phyloP scores from a whole-genome alignment of 2,797 vertebrate genomes.

The Luscinia luscinia region DNA sequence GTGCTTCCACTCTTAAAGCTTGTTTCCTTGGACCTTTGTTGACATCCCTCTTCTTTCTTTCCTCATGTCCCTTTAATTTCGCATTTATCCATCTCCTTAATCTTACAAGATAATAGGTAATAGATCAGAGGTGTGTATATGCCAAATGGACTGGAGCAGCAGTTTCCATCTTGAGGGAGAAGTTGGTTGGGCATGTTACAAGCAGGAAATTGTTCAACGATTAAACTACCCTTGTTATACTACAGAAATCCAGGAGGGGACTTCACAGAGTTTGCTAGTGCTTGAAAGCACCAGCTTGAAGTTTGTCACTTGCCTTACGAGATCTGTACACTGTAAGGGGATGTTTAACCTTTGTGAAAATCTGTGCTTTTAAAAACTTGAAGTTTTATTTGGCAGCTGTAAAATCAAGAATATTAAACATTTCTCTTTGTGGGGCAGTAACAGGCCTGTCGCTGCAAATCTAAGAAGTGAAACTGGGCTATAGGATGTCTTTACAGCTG shows the following conservation, averaged over 20 bases:
- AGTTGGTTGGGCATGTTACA: accelerated
- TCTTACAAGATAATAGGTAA: neutral
- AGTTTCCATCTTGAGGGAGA: neutral
- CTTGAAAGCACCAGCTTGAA: neutral
- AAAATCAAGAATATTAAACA: neutral
- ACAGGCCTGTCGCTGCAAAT: neutral
- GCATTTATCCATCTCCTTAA: accelerated
- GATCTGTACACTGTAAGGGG: accelerated
- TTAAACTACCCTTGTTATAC: neutral
- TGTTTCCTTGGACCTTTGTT: neutral
- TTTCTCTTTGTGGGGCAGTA: neutral
- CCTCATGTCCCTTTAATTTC: neutral
- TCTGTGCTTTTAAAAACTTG: neutral
- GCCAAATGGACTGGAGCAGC: neutral
- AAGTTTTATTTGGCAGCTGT: neutral
- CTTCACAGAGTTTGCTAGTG: neutral
- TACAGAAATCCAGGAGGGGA: neutral
- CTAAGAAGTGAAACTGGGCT: neutral
- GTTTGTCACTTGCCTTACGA: neutral
- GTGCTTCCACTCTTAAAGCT: neutral
- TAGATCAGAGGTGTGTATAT: neutral
- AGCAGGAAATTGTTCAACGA: neutral
- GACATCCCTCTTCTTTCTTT: neutral
- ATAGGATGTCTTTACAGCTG: neutral
- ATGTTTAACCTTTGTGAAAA: neutral